Conservation (phyloP, 2,888 invertebrate genomes). For the Melinaea marsaeus region DNA sequence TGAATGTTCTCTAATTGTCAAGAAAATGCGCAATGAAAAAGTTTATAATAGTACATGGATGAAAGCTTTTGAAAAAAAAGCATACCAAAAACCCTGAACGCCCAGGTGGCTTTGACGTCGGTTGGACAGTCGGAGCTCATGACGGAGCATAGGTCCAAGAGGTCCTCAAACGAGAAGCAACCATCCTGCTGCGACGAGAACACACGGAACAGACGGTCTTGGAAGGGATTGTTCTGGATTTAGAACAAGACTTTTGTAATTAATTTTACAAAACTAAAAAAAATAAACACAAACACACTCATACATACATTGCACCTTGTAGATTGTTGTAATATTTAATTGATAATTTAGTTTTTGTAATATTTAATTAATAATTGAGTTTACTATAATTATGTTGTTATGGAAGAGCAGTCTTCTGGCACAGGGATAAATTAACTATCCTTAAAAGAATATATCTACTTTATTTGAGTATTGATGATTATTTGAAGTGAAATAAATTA, state of each 20-base stretch:
- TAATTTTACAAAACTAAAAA: background rate
- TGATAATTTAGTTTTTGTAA: too few species aligned
- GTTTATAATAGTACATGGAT: background rate
- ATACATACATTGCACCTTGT: conserved; percentile 47
- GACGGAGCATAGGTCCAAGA: conserved; percentile 86
- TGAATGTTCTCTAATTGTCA: too few species aligned
- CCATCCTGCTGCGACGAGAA: conserved; percentile 84
- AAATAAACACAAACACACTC: conserved; percentile 28
- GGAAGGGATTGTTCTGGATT: conserved; percentile 84
- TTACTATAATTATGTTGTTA: too few species aligned
- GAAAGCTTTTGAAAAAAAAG: background rate
- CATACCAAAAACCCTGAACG: conserved; percentile 86
- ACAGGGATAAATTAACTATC: too few species aligned
- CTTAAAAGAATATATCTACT: too few species aligned
- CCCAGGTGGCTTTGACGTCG: conserved; percentile 86
- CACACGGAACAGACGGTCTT: conserved; percentile 82
- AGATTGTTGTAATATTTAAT: too few species aligned
- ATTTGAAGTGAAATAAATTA: too few species aligned
- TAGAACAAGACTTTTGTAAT: too few species aligned
- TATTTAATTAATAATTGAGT: too few species aligned
- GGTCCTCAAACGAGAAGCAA: conserved; percentile 86
- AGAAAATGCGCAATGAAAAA: too few species aligned
- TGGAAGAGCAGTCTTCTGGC: too few species aligned
- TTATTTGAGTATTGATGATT: too few species aligned
- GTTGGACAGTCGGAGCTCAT: conserved; percentile 85